Conservation (phyloP, 2,888 invertebrate genomes). For the Brachylomia viminalis region DNA sequence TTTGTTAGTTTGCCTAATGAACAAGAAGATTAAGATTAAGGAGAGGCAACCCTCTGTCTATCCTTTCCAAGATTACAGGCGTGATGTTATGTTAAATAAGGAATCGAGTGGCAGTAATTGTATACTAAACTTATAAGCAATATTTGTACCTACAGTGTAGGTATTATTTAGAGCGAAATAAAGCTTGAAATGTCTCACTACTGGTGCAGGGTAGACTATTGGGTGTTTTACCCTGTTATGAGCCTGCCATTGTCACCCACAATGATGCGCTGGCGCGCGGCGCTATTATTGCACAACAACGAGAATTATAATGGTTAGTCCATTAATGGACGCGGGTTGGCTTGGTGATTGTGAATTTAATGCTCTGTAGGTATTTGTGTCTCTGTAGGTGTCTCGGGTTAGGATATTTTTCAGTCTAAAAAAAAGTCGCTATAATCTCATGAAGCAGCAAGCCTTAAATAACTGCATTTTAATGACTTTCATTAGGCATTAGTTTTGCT, state of each 20-base stretch:
- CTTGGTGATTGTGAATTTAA: slow-evolving; percentile 13
- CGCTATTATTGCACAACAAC: slow-evolving; percentile 58
- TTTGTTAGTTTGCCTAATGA: neutral
- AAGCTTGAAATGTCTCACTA: too few species aligned
- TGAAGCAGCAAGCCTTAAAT: too few species aligned
- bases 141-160: too few species aligned
- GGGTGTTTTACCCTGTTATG: slow-evolving; percentile 21
- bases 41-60: neutral
- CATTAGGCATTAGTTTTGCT: neutral
- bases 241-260: slow-evolving; percentile 53
- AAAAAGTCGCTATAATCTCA: too few species aligned
- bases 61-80: neutral
- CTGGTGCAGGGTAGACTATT: neutral
- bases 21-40: too few species aligned
- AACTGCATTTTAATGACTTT: too few species aligned
- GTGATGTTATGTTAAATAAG: neutral
- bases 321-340: slow-evolving; percentile 49
- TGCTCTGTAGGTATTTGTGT: neutral
- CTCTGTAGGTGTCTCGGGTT: neutral
- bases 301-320: slow-evolving; percentile 61
- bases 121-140: neutral
- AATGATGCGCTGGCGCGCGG: slow-evolving; percentile 43
- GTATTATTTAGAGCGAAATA: neutral
- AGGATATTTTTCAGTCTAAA: too few species aligned
- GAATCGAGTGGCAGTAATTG: neutral